These are phyloP conservation scores for Alexandromys fortis DNA, from an alignment of 2,113 vertebrate genomes.

Conservation along the genomic window DNA sequence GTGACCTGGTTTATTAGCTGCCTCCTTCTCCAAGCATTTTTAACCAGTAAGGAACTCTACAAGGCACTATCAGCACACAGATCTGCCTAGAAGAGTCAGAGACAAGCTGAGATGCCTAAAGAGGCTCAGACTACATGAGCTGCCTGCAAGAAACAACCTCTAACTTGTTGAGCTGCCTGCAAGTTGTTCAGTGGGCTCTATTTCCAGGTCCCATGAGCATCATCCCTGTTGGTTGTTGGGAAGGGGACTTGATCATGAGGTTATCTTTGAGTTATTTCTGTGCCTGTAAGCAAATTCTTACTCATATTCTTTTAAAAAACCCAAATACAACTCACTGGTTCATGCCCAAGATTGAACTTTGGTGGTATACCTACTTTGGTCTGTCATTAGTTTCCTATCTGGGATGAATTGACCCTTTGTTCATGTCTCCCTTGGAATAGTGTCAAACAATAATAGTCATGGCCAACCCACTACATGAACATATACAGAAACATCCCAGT, in stretches of 20 bases:
- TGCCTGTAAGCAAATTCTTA: background rate
- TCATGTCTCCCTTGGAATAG: background rate
- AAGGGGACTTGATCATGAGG: background rate
- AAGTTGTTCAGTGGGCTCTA: too few relatives aligned
- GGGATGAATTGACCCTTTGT: background rate
- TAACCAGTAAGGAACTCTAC: too few relatives aligned
- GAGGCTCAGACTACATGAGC: background rate
- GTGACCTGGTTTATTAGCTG: background rate
- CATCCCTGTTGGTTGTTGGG: background rate
- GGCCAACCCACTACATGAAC: background rate
- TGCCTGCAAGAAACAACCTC: background rate
- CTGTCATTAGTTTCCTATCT: background rate
- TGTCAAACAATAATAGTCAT: background rate
- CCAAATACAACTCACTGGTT: background rate
- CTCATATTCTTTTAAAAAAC: background rate
- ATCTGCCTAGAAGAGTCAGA: background rate
- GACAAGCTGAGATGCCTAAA: background rate
- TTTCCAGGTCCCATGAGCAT: background rate
- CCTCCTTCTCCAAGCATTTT: background rate
- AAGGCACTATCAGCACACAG: background rate
- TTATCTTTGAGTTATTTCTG: background rate
- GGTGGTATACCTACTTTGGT: background rate
- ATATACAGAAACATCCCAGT: background rate
- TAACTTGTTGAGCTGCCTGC: background rate
- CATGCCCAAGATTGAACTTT: background rate